Evolutionary conservation across 2,113 vertebrate species (phyloP), one percentile per base, ranked within the genome.

Genomic region (Gobio gobio): DNA sequence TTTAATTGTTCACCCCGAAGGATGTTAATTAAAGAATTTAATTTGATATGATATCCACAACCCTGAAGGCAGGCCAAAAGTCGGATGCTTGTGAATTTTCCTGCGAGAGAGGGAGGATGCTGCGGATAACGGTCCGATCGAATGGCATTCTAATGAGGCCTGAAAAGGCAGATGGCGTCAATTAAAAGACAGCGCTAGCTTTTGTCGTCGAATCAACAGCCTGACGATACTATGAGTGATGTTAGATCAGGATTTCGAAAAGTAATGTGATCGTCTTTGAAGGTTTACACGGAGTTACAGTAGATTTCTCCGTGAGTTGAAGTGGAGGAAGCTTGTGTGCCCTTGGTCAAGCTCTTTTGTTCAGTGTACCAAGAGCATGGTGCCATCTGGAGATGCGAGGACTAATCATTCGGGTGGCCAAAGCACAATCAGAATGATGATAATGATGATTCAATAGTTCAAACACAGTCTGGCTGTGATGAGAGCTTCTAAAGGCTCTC

Each of bases 371-470:
- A 54, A 86, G 83, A 78, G 26, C 86, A 89, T 88, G 88, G 74
- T 74, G 83, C 87, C 90, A 90, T 91, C 89, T 93, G 91, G 90
- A 83, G 43, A 45, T 22, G 51, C 86, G 86, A 73, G 82, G 83
- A 68, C 75, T 64, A 86, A 87, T 90, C 78, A 59, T 70, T 87
- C 45, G 81, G 85, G 56, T 88, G 49, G 51, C 66, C 61, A 73
- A 85, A 72, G 22, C 84, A 86, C 61, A 86, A 85, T 81, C 80
- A 40, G 66, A 29, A 81, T 86, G 74, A 79, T 45, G 49, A 85
- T 18, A 82, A 76, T 59, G 77, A 56, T 74, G 40, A 54, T 61
- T 59, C 16, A 47, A 16, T 20, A 49, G 24, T 68, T n/a, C 61
- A 24, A 54, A 18, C 29, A 56, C 45, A 68, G 77, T 24, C 33